A percentile compares a stretch with the other conserved stretches of the same genome.
Evolutionary conservation across 2,888 invertebrate species (phyloP).

Genomic region (Yponomeuta cagnagella): DNA sequence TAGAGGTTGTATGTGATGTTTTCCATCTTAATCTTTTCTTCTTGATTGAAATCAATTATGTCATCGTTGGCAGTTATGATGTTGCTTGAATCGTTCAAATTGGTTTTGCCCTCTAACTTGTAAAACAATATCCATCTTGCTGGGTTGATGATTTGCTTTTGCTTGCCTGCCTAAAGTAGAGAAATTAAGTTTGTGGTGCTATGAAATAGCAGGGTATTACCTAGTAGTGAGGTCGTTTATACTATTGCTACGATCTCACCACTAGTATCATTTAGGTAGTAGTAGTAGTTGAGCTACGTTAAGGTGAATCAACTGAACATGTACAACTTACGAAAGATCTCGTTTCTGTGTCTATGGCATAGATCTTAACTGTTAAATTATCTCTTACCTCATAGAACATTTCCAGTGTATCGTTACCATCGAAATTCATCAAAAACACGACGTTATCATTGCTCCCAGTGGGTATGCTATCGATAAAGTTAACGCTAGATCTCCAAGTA

Average conservation of each 20-base stretch:
- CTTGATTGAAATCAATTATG: background rate
- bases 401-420: background rate
- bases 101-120: background rate
- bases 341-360: too few relatives aligned
- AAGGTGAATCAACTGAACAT: too few relatives aligned
- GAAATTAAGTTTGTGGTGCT: too few relatives aligned
- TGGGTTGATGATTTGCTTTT: constrained; percentile 17
- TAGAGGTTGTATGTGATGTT: background rate
- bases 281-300: too few relatives aligned
- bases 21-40: constrained; percentile 8
- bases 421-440: background rate
- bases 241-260: too few relatives aligned
- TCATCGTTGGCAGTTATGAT: background rate
- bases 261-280: too few relatives aligned
- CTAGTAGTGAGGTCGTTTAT: too few relatives aligned
- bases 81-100: background rate
- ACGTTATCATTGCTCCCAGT: background rate
- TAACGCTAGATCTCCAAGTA: background rate
- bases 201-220: background rate
- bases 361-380: background rate
- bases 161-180: constrained; percentile 18
- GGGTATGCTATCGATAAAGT: background rate
- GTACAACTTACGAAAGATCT: too few relatives aligned
- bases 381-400: background rate
- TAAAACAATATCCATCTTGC: constrained; percentile 22